Evolutionary conservation across 2,888 invertebrate genomes (phyloP).

Genomic region (Gerosis bhagava): DNA sequence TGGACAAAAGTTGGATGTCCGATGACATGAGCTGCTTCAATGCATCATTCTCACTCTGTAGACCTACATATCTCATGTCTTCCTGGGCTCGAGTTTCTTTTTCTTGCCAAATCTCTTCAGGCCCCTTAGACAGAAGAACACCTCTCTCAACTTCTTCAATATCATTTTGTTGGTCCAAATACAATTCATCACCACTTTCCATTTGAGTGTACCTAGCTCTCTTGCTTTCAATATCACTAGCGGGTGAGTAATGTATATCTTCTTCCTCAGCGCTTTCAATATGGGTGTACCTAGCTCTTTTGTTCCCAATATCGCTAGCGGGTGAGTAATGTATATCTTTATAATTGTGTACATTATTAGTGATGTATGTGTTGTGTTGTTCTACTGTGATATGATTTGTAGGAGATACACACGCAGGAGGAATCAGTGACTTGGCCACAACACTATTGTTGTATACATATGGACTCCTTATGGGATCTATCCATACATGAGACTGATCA

Average conservation of each 20-base stretch:
- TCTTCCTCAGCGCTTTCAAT: too few relatives aligned
- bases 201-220: constrained; percentile 42
- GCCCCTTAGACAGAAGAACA: constrained; percentile 56
- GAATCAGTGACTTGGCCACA: too few relatives aligned
- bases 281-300: constrained; percentile 44
- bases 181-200: constrained; percentile 39
- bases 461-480: constrained; percentile 63
- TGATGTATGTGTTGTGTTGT: constrained; percentile 63
- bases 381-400: constrained; percentile 54
- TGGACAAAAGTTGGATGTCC: constrained; percentile 55
- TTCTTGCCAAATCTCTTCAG: constrained; percentile 58
- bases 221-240: constrained; percentile 48
- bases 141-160: constrained; percentile 64
- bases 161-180: constrained; percentile 36
- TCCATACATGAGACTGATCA: constrained; percentile 65
- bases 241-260: constrained; percentile 44
- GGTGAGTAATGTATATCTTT: constrained; percentile 47
- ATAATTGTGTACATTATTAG: constrained; percentile 62
- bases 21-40: constrained; percentile 68
- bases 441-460: constrained; percentile 61
- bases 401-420: too few relatives aligned
- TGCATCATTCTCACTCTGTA: constrained; percentile 55
- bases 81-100: constrained; percentile 48
- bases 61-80: constrained; percentile 46
- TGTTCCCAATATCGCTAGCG: constrained; percentile 46